Conservation (phyloP, 2,797 vertebrate species). For the Callimico goeldii region DNA sequence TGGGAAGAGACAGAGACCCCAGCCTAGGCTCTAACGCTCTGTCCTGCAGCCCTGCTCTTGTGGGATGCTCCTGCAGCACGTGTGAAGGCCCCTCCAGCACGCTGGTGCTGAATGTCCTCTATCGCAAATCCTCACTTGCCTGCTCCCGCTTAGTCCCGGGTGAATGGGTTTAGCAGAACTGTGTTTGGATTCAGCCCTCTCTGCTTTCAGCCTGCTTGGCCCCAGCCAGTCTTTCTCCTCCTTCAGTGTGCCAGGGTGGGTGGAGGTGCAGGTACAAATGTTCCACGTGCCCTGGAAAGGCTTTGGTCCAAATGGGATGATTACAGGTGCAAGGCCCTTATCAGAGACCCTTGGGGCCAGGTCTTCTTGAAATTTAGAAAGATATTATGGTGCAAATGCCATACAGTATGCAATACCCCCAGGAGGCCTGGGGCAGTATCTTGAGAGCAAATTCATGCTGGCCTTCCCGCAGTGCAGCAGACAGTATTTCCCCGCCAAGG, state of each 20-base stretch:
- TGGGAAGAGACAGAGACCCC: neutral
- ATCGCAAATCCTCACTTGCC: neutral
- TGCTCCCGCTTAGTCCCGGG: neutral
- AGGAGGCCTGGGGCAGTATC: neutral
- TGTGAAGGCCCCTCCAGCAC: neutral
- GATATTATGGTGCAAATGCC: neutral
- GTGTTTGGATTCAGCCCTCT: neutral
- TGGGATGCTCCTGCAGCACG: neutral
- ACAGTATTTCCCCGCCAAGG: neutral
- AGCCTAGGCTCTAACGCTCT: neutral
- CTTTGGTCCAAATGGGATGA: neutral
- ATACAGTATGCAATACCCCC: neutral
- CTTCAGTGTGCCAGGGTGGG: neutral
- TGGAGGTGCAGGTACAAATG: accelerated
- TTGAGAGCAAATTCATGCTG: neutral
- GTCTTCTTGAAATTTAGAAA: neutral
- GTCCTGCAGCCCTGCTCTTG: neutral
- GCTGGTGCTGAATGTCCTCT: neutral
- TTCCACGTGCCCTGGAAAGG: neutral
- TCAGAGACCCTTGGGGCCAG: neutral
- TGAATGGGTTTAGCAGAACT: neutral
- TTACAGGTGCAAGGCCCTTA: neutral
- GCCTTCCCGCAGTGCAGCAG: neutral
- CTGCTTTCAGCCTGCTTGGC: no score
- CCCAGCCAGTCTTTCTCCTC: neutral